Evolutionary conservation across 1,140 invertebrate genomes (phyloP), one percentile per base, ranked within the genome.

Genomic region (Trachymyrmex septentrionalis): DNA sequence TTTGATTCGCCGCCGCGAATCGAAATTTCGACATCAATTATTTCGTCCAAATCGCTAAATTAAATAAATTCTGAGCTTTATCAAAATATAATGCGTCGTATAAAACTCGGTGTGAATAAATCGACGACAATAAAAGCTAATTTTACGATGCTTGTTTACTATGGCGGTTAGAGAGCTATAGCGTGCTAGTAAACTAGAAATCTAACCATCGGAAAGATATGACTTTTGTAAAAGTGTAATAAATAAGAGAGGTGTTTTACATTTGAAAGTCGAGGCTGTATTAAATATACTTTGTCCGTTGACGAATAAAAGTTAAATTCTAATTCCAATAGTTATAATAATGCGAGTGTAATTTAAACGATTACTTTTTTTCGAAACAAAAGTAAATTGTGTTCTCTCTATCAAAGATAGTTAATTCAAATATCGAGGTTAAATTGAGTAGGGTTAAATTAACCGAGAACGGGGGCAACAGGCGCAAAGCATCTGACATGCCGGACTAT

Each of bases 391-490:
- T 75, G 53, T 82, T 12, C 19, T 75, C 38, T 84, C 38, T 81
- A 69, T 1, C 9, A 10, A 55, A 61, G 19, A 34, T 34, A 73
- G 21, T 82, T 27, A 34, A 82, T 82, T 73, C 14, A 67, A 16
- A 5, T 84, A 82, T 61, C 34, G 38, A 59, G 4, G 14, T 24
- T 59, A 34, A 84, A 75, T 16, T 44, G 12, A 44, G 61, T 7
- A 48, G 63, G 48, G 48, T 78, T 66, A 85, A 78, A 66, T 78
- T 85, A 78, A 53, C 6, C 21, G 61, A 78, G 73, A 50, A 48
- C n/a, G 38, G 44, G n/a, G 12, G 73, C 63, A 85, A 78, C 82
- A 77, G 59, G 82, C 73, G 73, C 72, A 27, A 85, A 78, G 48
- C 82, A 34, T 78, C 30, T 48, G 19, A 64, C 57, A 53, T 64